Evolutionary conservation across 2,888 invertebrate genomes (phyloP).

Genomic region (Diarsia brunnea): DNA sequence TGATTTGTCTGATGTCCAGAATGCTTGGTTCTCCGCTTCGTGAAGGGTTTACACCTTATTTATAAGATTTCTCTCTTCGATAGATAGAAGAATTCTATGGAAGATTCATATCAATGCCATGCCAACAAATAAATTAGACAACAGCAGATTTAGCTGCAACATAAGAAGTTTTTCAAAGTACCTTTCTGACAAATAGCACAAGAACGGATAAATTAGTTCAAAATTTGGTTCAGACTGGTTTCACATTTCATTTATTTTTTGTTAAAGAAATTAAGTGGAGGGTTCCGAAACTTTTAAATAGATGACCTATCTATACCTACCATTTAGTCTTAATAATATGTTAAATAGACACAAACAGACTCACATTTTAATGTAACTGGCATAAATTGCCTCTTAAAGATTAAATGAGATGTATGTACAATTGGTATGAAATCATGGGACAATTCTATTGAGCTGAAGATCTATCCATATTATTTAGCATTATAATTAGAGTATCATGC

Average conservation of each 20-base stretch:
- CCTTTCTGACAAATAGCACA: background rate
- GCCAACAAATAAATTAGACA: background rate
- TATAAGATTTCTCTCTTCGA: background rate
- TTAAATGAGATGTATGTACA: constrained; percentile 9
- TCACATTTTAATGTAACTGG: constrained; percentile 10
- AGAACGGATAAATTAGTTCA: constrained; percentile 6
- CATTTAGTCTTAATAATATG: background rate
- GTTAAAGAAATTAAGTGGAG: background rate
- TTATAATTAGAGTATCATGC: background rate
- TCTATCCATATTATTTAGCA: background rate
- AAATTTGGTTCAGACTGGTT: background rate
- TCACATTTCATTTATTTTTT: background rate
- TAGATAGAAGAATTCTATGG: too few relatives aligned
- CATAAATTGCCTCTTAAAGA: background rate
- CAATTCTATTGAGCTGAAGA: background rate
- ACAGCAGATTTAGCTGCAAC: background rate
- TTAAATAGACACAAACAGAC: background rate
- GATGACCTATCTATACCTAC: background rate
- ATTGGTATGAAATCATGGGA: constrained; percentile 1
- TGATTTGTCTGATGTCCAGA: background rate
- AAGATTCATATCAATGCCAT: background rate
- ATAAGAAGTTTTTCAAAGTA: background rate
- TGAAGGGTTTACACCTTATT: background rate
- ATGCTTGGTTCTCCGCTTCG: background rate
- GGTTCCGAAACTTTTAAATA: background rate